Percentiles rank a stretch among this genome's conserved stretches.
Conservation (phyloP, 2,888 invertebrate genomes). For the Orthosia gracilis region DNA sequence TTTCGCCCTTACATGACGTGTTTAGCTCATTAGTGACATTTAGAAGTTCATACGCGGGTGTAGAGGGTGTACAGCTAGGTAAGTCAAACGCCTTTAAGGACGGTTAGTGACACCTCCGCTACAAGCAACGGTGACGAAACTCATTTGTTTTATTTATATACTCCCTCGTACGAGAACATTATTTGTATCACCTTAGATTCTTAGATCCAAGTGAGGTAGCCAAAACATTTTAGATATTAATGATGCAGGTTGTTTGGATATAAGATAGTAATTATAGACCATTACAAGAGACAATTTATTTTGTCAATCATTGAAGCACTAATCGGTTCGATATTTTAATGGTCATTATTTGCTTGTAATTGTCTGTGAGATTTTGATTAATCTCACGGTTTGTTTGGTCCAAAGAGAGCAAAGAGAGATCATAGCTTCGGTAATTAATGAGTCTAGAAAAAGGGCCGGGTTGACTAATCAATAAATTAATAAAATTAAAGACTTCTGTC, state of each 20-base stretch:
- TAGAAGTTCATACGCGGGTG: constrained; percentile 47
- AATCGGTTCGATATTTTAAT: constrained; percentile 36
- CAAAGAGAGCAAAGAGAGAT: constrained; percentile 42
- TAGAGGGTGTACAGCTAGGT: constrained; percentile 16
- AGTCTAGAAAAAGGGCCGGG: neutral
- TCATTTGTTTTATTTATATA: constrained; percentile 53
- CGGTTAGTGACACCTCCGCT: constrained; percentile 30
- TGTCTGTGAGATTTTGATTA: constrained; percentile 43
- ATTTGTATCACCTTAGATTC: constrained; percentile 51
- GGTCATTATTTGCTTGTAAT: constrained; percentile 35
- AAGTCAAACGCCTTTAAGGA: constrained; percentile 1
- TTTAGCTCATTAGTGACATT: constrained; percentile 17
- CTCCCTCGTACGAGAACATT: constrained; percentile 40
- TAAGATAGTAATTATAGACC: constrained; percentile 33
- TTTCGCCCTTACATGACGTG: constrained; percentile 33
- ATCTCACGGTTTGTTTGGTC: constrained; percentile 31
- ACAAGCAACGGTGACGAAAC: constrained; percentile 28
- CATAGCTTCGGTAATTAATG: constrained; percentile 6
- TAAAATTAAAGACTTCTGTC: neutral
- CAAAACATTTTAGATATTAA: constrained; percentile 58
- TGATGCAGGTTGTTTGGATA: constrained; percentile 39
- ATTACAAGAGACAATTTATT: constrained; percentile 40
- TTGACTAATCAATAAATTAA: neutral
- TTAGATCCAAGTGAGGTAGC: constrained; percentile 40
- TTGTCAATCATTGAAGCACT: constrained; percentile 24